phyloP scores from a whole-genome alignment of 2,888 invertebrate species.

The Zele albiditarsus region DNA sequence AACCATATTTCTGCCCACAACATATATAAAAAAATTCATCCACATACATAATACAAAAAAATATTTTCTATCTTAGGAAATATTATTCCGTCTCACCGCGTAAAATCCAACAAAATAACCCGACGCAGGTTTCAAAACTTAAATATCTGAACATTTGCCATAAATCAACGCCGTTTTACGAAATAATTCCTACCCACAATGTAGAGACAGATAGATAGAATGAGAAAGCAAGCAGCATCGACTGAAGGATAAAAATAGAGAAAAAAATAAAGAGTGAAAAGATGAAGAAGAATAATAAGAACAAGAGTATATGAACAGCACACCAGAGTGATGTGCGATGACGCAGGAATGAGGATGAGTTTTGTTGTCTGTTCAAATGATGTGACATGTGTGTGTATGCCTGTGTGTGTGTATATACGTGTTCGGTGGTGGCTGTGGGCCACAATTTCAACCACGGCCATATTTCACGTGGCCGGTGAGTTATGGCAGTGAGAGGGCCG shows the following conservation, averaged over 20 bases:
- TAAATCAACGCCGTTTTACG: constrained; percentile 51
- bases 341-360: constrained; percentile 22
- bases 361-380: constrained; percentile 3
- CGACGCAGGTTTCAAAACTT: constrained; percentile 29
- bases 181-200: constrained; percentile 46
- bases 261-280: constrained; percentile 36
- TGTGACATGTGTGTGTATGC: background rate
- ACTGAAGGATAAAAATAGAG: constrained; percentile 39
- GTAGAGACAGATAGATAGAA: background rate
- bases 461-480: constrained; percentile 69
- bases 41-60: background rate
- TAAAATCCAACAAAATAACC: background rate
- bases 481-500: constrained; percentile 66
- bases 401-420: background rate
- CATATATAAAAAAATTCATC: background rate
- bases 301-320: constrained; percentile 4
- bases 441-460: constrained; percentile 69
- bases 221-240: background rate
- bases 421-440: constrained; percentile 58
- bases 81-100: background rate
- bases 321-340: constrained; percentile 30
- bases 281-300: constrained; percentile 36
- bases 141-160: constrained; percentile 38
- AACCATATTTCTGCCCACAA: too few species aligned
- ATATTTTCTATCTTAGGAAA: background rate